These are phyloP conservation scores for Elysia chlorotica DNA, from an alignment of 1,140 invertebrate species.

Conservation along the genomic window DNA sequence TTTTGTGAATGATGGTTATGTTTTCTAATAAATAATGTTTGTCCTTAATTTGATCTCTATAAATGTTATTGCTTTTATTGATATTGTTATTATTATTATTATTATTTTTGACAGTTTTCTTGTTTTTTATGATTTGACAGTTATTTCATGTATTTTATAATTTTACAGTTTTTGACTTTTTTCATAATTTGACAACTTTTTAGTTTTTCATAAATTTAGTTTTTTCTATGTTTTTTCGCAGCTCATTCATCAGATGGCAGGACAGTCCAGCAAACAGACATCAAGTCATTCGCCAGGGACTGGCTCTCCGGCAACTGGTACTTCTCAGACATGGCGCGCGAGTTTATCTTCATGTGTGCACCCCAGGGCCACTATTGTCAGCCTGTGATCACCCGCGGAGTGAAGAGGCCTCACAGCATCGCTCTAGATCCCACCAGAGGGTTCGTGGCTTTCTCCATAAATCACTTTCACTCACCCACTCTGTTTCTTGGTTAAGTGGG, in stretches of 20 bases:
- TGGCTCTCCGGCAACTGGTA: slow-evolving; percentile 97
- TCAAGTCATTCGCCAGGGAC: slow-evolving; percentile 81
- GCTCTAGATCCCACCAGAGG: slow-evolving; percentile 96
- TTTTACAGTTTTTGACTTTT: neutral
- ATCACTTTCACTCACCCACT: slow-evolving; percentile 63
- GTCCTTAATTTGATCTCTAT: too few species aligned
- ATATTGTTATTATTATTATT: too few species aligned
- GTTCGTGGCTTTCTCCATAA: slow-evolving; percentile 64
- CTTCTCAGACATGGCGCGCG: slow-evolving; percentile 85
- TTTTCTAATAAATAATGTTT: too few species aligned
- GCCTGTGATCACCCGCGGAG: slow-evolving; percentile 69
- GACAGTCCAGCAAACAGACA: too few species aligned
- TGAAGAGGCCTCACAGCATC: slow-evolving; percentile 71
- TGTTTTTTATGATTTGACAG: neutral
- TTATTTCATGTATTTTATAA: neutral
- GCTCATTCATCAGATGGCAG: too few species aligned
- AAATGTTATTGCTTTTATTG: too few species aligned
- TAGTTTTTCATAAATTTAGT: neutral
- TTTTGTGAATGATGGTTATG: too few species aligned
- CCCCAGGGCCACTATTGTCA: slow-evolving; percentile 69
- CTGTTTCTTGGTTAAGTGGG: neutral
- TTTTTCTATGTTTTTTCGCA: neutral
- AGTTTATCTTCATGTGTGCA: slow-evolving; percentile 53
- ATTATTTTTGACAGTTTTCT: neutral
- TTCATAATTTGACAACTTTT: neutral